A percentile compares a stretch with the other conserved stretches of the same genome.
Conservation (phyloP, 1,140 invertebrate species). For the Pseudobourletiella spinata region DNA sequence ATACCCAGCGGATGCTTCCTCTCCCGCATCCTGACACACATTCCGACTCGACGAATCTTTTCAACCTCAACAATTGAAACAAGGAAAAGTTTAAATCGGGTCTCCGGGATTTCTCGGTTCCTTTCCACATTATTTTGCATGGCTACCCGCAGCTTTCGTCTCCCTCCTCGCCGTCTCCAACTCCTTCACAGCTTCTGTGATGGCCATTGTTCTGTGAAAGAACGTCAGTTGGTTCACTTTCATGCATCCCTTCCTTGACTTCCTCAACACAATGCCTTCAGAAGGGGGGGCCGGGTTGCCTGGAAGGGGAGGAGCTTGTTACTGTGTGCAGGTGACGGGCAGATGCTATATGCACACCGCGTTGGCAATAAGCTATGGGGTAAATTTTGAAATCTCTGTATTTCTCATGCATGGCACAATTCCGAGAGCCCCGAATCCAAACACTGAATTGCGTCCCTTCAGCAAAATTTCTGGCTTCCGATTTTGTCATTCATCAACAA, state of each 20-base stretch:
- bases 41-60: conserved; percentile 20
- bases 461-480: conserved; percentile 13
- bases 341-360: too few species aligned
- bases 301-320: too few species aligned
- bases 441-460: conserved; percentile 51
- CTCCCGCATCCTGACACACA: conserved; percentile 35
- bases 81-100: conserved; percentile 45
- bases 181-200: conserved; percentile 57
- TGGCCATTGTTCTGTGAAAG: too few species aligned
- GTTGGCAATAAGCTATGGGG: too few species aligned
- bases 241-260: too few species aligned
- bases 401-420: too few species aligned
- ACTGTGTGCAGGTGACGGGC: too few species aligned
- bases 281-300: too few species aligned
- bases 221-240: too few species aligned
- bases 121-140: conserved; percentile 59
- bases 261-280: too few species aligned
- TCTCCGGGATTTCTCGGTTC: conserved; percentile 54
- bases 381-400: too few species aligned
- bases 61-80: conserved; percentile 33
- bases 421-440: too few species aligned
- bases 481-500: conserved; percentile 32
- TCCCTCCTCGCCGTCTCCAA: conserved; percentile 57
- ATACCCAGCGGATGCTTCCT: conserved; percentile 16
- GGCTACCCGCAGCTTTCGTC: conserved; percentile 56